Evolutionary conservation across 2,797 vertebrate species (phyloP).

Genomic region (Hyperoplus immaculatus): DNA sequence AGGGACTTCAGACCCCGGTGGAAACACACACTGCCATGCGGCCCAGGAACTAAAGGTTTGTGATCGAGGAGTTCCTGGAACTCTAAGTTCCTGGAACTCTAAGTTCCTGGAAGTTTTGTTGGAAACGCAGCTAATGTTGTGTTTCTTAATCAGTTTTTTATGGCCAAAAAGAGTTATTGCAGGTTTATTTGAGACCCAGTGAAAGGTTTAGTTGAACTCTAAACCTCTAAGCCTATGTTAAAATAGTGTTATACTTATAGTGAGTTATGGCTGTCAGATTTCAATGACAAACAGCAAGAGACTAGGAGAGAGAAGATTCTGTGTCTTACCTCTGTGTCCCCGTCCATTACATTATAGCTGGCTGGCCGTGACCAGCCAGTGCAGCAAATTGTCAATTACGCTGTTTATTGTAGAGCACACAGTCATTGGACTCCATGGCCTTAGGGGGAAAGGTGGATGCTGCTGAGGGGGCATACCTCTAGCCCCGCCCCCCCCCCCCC

Average conservation of each 20-base stretch:
- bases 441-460: slow-evolving; percentile 29
- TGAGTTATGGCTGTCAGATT: slow-evolving; percentile 3
- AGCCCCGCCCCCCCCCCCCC: background rate
- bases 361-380: slow-evolving; percentile 67
- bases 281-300: slow-evolving; percentile 22
- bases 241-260: background rate
- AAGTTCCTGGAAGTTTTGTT: no score
- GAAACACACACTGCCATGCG: no score
- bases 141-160: no score
- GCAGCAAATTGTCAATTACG: slow-evolving; percentile 83
- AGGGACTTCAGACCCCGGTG: no score
- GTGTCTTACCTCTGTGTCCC: slow-evolving; percentile 45
- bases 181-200: no score
- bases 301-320: slow-evolving; percentile 1
- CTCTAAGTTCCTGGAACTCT: no score
- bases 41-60: no score
- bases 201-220: no score
- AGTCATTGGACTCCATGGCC: slow-evolving; percentile 47
- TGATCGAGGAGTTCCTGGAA: no score
- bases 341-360: slow-evolving; percentile 69
- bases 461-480: slow-evolving; percentile 26
- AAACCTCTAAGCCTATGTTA: background rate
- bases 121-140: no score
- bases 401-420: slow-evolving; percentile 78
- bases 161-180: no score